Conservation (phyloP, 2,888 invertebrate species). For the Odontocerum albicorne region DNA sequence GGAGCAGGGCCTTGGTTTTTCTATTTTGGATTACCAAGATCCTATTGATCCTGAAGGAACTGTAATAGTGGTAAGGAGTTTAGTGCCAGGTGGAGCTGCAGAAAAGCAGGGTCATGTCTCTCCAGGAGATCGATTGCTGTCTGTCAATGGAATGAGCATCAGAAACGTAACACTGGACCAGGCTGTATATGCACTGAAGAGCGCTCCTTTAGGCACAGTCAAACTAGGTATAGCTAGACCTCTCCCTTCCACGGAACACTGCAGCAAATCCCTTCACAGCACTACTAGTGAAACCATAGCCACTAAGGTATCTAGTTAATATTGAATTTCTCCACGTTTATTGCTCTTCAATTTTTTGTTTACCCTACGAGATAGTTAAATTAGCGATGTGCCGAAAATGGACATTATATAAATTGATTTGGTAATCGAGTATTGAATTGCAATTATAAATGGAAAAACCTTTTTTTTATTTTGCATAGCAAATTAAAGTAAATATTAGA, state of each 20-base stretch:
- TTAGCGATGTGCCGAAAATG: too few species aligned
- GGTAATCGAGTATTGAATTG: too few species aligned
- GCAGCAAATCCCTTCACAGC: conserved; percentile 30
- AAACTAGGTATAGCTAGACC: conserved; percentile 91
- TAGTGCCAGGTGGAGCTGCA: conserved; percentile 98
- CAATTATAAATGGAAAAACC: too few species aligned
- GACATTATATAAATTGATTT: too few species aligned
- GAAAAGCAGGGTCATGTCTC: conserved; percentile 92
- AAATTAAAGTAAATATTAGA: too few species aligned
- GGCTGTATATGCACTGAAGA: conserved; percentile 94
- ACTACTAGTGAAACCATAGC: conserved; percentile 29
- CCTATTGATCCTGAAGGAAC: conserved; percentile 93
- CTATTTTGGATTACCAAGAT: conserved; percentile 97
- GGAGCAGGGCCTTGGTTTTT: conserved; percentile 96
- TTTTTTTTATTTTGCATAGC: too few species aligned
- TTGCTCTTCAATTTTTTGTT: neutral
- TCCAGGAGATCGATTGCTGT: conserved; percentile 92
- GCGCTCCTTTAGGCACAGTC: conserved; percentile 87
- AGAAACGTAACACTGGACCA: conserved; percentile 92
- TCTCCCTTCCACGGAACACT: conserved; percentile 51
- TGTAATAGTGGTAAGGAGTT: conserved; percentile 94
- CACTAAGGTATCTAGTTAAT: conserved; percentile 33
- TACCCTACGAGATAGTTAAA: too few species aligned
- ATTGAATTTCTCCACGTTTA: conserved; percentile 8
- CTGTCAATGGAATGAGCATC: conserved; percentile 88